Conservation (phyloP, 2,113 vertebrate species). For the Piliocolobus tephrosceles region DNA sequence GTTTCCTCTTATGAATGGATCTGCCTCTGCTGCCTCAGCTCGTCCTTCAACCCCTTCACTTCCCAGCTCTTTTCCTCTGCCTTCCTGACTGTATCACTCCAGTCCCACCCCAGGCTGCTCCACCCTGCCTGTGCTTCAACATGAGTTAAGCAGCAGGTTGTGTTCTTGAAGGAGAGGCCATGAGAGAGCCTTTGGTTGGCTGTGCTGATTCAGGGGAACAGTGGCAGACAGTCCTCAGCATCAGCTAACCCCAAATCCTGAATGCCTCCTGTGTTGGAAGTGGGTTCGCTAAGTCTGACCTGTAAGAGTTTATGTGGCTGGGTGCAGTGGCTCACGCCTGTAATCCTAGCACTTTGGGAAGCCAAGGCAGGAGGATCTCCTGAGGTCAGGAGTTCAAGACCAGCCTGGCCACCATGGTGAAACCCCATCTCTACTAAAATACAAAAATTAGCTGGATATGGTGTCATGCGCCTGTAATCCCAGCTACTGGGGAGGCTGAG, state of each 20-base stretch:
- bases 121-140: background rate
- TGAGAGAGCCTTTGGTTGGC: background rate
- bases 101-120: fast-evolving
- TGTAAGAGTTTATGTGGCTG: background rate
- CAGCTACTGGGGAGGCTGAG: too few species aligned
- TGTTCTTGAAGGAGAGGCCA: background rate
- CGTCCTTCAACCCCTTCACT: background rate
- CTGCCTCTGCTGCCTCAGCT: background rate
- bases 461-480: too few species aligned
- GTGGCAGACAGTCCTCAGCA: fast-evolving
- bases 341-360: too few species aligned
- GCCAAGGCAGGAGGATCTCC: too few species aligned
- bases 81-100: background rate
- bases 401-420: too few species aligned
- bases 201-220: background rate
- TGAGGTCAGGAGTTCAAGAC: too few species aligned
- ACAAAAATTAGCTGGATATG: too few species aligned
- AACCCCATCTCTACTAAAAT: too few species aligned
- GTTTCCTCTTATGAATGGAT: background rate
- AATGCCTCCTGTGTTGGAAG: background rate
- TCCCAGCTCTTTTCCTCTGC: background rate
- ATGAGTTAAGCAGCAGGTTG: background rate
- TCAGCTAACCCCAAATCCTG: background rate
- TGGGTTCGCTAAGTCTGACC: background rate
- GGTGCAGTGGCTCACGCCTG: too few species aligned